These are phyloP conservation scores for Calameuta filiformis DNA, from an alignment of 2,888 invertebrate genomes.

Conservation along the genomic window DNA sequence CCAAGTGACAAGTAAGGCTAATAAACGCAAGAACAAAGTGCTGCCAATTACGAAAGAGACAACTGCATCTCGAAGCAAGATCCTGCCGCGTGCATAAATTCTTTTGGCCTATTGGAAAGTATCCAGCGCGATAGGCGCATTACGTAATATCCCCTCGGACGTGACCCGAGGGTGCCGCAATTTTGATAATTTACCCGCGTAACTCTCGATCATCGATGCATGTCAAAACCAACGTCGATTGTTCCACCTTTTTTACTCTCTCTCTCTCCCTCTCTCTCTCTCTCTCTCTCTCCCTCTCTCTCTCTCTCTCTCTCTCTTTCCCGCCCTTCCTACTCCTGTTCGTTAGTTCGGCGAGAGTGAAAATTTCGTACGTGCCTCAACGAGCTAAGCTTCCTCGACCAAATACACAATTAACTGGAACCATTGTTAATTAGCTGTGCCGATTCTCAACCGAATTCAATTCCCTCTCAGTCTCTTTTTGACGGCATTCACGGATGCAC, in stretches of 20 bases:
- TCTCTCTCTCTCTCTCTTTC: too few species aligned
- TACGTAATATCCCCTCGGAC: constrained; percentile 1
- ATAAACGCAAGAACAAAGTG: too few species aligned
- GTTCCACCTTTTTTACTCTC: constrained; percentile 3
- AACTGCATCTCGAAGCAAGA: too few species aligned
- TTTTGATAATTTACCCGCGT: constrained; percentile 2
- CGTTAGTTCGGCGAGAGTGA: not conserved
- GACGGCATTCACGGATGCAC: not conserved
- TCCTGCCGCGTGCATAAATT: not conserved
- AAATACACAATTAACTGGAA: not conserved
- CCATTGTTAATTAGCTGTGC: not conserved
- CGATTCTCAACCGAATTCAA: too few species aligned
- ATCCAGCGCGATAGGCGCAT: not conserved
- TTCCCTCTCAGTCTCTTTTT: not conserved
- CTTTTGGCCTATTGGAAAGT: not conserved
- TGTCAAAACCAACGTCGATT: constrained; percentile 5
- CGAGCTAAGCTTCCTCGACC: not conserved
- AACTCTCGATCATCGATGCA: constrained; percentile 18
- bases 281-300: too few species aligned
- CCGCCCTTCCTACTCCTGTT: not conserved
- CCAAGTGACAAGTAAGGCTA: too few species aligned
- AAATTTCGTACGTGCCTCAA: constrained; percentile 1
- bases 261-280: too few species aligned
- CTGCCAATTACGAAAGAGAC: not conserved
- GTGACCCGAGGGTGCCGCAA: not conserved